Evolutionary conservation across 2,797 vertebrate species (phyloP).

Genomic region (Paramormyrops hopkinsi): DNA sequence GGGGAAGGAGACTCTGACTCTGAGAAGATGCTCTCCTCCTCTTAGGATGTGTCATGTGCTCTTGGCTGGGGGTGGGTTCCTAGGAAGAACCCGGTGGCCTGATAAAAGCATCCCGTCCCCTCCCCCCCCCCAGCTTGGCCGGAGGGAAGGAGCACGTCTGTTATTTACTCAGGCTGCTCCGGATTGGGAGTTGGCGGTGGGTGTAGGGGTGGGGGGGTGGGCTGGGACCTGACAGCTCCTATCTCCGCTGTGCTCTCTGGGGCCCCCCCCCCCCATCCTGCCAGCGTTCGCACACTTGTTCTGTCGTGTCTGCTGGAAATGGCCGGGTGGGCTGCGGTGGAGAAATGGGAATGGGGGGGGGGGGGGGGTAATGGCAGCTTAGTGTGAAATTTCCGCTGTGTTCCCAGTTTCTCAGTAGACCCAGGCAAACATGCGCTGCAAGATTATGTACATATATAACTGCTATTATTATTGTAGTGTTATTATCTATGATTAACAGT

Average conservation of each 20-base stretch:
- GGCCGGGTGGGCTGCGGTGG: constrained; percentile 43
- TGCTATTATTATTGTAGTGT: neutral
- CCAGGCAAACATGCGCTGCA: neutral
- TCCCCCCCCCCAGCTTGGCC: neutral
- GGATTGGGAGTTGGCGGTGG: neutral
- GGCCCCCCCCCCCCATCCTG: constrained; percentile 37
- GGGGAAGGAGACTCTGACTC: constrained; percentile 69
- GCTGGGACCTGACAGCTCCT: neutral
- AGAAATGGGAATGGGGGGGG: neutral
- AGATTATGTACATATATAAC: neutral
- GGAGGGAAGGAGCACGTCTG: constrained; percentile 83
- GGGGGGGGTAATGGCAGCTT: neutral
- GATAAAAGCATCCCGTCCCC: neutral
- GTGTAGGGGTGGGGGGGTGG: constrained; percentile 39
- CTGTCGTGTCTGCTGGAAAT: constrained; percentile 71
- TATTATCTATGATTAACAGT: neutral
- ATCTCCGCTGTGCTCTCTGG: neutral
- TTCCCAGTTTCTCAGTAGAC: neutral
- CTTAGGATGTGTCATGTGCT: neutral
- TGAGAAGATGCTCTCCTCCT: neutral
- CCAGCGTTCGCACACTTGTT: constrained; percentile 94
- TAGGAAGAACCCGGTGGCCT: neutral
- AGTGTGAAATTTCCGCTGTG: neutral
- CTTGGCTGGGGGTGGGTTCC: neutral
- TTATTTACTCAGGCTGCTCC: constrained; percentile 98